A percentile compares a stretch with the other conserved stretches of the same genome.
Conservation (phyloP, 2,888 invertebrate species). For the Parthenolecanium corni region DNA sequence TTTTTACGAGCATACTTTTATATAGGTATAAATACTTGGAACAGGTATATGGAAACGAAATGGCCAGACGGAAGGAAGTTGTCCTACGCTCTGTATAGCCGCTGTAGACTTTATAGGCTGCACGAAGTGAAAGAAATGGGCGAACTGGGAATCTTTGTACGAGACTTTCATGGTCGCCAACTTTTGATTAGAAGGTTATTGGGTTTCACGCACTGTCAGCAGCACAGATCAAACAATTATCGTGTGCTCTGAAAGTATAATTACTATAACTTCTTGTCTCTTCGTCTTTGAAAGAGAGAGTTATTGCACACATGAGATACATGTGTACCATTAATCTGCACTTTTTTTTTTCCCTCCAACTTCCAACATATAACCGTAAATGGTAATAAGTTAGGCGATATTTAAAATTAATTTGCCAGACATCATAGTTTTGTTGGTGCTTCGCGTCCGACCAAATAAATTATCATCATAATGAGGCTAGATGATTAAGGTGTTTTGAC, state of each 20-base stretch:
- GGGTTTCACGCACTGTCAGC: slow-evolving; percentile 22
- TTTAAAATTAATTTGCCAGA: background rate
- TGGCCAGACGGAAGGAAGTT: background rate
- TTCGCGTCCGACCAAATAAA: background rate
- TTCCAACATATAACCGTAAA: background rate
- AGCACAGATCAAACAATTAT: slow-evolving; percentile 19
- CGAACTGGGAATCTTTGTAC: slow-evolving; percentile 22
- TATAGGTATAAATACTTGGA: background rate
- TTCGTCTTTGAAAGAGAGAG: background rate
- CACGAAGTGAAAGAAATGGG: slow-evolving; percentile 16
- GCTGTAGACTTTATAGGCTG: slow-evolving; percentile 8
- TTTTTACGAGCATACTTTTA: background rate
- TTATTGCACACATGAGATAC: background rate
- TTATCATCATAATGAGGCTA: background rate
- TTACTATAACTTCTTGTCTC: background rate
- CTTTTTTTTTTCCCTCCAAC: background rate
- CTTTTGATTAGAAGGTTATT: slow-evolving; percentile 22
- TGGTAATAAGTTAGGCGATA: background rate
- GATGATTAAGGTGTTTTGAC: background rate
- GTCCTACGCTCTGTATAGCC: background rate
- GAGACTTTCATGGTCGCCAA: slow-evolving; percentile 22
- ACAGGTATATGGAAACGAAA: background rate
- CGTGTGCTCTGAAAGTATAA: slow-evolving; percentile 13
- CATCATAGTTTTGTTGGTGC: background rate
- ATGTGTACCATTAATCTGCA: background rate